Conservation (phyloP, 37 sponge, comb jelly and placozoan species). For the Corticium candelabrum region DNA sequence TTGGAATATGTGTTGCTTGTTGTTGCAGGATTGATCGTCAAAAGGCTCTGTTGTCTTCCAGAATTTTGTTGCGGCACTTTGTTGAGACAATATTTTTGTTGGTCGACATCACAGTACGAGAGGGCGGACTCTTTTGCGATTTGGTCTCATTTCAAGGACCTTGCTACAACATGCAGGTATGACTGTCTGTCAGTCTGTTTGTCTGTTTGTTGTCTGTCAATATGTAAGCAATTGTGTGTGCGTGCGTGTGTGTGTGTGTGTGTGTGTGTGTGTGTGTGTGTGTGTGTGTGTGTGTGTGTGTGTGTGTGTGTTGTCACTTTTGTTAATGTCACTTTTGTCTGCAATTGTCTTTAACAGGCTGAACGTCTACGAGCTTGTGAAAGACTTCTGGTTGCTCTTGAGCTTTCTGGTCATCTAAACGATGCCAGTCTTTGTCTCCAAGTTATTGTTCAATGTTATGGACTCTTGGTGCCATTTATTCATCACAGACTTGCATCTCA, state of each 20-base stretch:
- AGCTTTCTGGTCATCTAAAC: conserved; percentile 48
- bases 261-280: conserved; percentile 23
- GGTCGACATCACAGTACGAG: conserved; percentile 7
- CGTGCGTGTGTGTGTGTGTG: conserved; percentile 9
- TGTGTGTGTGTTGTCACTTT: not conserved
- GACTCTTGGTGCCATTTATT: conserved; percentile 63
- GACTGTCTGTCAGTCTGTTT: not conserved
- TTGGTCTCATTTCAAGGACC: not conserved
- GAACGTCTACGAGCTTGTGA: not conserved
- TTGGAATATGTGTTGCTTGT: too few relatives aligned
- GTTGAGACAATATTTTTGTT: conserved; percentile 35
- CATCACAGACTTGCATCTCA: conserved; percentile 33
- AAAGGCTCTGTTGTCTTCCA: too few relatives aligned
- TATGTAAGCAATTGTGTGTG: too few relatives aligned
- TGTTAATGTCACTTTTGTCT: not conserved
- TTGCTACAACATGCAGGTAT: not conserved
- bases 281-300: conserved; percentile 17
- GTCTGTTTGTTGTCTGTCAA: too few relatives aligned
- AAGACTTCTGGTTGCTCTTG: conserved; percentile 35
- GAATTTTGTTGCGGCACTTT: conserved; percentile 20
- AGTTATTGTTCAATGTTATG: conserved; percentile 57
- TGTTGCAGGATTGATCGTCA: too few relatives aligned
- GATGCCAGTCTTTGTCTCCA: conserved; percentile 74
- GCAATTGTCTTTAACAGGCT: not conserved
- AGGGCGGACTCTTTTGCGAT: not conserved